Evolutionary conservation across 2,888 invertebrate genomes (phyloP).

Genomic region (Spicauda simplicius): DNA sequence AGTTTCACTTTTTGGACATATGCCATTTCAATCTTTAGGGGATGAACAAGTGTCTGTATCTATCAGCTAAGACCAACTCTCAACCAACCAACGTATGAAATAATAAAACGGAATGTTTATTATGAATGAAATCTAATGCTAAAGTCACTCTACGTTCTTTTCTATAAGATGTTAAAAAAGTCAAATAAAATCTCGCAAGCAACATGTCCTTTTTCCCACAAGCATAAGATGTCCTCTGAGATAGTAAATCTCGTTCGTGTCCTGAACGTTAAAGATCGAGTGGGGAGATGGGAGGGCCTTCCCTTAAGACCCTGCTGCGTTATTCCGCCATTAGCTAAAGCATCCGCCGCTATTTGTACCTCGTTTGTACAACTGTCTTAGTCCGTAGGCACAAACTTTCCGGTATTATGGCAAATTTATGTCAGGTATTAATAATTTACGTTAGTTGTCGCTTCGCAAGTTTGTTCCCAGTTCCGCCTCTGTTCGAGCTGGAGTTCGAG

Average conservation of each 20-base stretch:
- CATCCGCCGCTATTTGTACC: conserved; percentile 75
- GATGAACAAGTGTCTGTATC: no score
- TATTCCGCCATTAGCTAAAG: conserved; percentile 66
- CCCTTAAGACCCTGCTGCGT: conserved; percentile 63
- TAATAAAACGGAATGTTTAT: no score
- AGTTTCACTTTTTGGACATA: no score
- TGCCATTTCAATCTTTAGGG: no score
- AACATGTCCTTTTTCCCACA: conserved; percentile 10
- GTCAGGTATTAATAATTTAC: conserved; percentile 84
- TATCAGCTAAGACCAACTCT: no score
- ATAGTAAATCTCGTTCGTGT: conserved; percentile 15
- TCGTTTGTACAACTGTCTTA: conserved; percentile 72
- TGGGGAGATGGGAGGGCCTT: conserved; percentile 7
- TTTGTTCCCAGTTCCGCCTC: conserved; percentile 52
- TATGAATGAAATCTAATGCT: no score
- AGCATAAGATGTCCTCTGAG: conserved; percentile 17
- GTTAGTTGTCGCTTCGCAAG: conserved; percentile 73
- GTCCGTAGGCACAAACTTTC: conserved; percentile 68
- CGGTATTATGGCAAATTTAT: conserved; percentile 82
- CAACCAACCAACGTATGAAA: no score
- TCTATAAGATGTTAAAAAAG: no score
- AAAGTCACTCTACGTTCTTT: no score
- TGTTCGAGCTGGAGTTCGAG: conserved; percentile 48
- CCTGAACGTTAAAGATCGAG: conserved; percentile 25
- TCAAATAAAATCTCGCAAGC: not conserved